Evolutionary conservation across 2,797 vertebrate species (phyloP).

Genomic region (Chaetophractus vellerosus): DNA sequence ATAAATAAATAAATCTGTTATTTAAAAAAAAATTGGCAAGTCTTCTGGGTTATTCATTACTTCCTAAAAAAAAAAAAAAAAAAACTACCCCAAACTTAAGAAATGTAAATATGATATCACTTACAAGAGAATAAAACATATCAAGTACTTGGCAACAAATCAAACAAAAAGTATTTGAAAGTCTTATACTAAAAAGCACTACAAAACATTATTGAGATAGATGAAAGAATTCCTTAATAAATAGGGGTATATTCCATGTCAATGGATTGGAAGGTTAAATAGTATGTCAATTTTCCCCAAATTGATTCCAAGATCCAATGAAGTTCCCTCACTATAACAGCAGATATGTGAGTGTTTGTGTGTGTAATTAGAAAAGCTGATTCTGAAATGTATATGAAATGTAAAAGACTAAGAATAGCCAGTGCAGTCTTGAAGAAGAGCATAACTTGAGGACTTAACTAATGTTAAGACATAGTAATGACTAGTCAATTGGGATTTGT

Average conservation of each 20-base stretch:
- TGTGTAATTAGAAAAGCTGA: conserved; percentile 25
- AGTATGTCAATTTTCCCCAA: background rate
- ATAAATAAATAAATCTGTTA: no score
- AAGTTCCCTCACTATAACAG: background rate
- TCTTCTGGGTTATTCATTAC: background rate
- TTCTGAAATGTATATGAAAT: conserved; percentile 55
- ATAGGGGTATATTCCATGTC: background rate
- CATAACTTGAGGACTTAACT: conserved; percentile 45
- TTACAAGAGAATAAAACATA: conserved; percentile 13
- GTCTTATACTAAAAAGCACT: background rate
- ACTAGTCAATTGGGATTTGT: conserved; percentile 13
- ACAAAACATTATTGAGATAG: background rate
- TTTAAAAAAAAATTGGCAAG: background rate
- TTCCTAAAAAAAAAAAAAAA: background rate
- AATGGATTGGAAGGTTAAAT: conserved; percentile 17
- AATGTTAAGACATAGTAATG: conserved; percentile 20
- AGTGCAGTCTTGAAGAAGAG: conserved; percentile 18
- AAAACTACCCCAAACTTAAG: background rate
- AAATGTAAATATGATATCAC: conserved; percentile 54
- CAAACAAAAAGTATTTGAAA: conserved; percentile 23
- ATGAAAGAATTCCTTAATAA: conserved; percentile 42
- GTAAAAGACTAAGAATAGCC: conserved; percentile 50
- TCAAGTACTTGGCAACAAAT: background rate
- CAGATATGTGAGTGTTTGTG: background rate
- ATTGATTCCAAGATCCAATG: background rate